phyloP scores from a whole-genome alignment of 2,113 vertebrate genomes.

The Zingel zingel region DNA sequence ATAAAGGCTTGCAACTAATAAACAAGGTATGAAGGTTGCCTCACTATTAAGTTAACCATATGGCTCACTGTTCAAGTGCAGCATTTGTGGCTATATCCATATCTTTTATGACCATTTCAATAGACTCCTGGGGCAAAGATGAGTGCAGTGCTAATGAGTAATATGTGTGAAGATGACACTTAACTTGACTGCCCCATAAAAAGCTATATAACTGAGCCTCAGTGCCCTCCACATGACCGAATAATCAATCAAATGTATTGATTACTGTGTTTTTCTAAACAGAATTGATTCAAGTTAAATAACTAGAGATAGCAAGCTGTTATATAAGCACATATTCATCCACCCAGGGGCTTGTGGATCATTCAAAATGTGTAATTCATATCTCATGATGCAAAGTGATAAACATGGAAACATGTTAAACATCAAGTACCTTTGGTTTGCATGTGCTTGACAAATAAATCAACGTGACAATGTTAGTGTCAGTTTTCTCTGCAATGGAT shows the following conservation, averaged over 20 bases:
- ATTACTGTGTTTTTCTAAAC: constrained; percentile 43
- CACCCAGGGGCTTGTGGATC: background rate
- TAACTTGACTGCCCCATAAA: constrained; percentile 50
- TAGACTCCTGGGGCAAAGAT: constrained; percentile 13
- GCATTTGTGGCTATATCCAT: background rate
- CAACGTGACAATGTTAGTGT: background rate
- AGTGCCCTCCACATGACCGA: constrained; percentile 21
- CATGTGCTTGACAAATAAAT: background rate
- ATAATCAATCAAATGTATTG: constrained; percentile 63
- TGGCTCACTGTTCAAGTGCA: background rate
- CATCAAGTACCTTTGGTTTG: background rate
- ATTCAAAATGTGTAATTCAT: constrained; percentile 25
- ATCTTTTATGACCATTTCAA: background rate
- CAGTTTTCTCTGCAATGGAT: background rate
- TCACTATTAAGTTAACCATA: background rate
- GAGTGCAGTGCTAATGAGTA: constrained; percentile 17
- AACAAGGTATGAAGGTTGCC: background rate
- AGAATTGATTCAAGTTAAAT: constrained; percentile 45
- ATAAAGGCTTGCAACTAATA: background rate
- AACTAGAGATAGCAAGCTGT: constrained; percentile 29
- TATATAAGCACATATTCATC: constrained; percentile 5
- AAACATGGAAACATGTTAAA: background rate
- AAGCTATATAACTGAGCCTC: constrained; percentile 23
- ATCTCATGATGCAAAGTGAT: constrained; percentile 4
- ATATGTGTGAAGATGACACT: constrained; percentile 45